These are phyloP conservation scores for Calephelis perditalis DNA, from an alignment of 2,888 invertebrate genomes.

Conservation along the genomic window DNA sequence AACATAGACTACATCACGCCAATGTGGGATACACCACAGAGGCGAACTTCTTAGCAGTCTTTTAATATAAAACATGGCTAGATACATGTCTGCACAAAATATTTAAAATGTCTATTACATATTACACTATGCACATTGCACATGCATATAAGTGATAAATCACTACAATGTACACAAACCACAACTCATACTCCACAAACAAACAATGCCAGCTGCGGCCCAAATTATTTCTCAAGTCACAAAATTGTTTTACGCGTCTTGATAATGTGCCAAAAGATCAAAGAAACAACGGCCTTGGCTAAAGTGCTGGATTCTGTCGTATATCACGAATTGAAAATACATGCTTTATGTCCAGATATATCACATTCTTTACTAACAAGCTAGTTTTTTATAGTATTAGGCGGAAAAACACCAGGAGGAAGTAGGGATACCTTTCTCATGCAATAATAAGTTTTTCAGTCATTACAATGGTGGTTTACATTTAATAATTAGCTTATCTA, in stretches of 20 bases:
- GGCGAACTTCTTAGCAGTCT: no score
- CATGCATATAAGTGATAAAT: slow-evolving; percentile 1
- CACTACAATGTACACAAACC: slow-evolving; percentile 7
- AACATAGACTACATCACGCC: no score
- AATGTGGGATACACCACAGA: no score
- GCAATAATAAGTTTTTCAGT: no score
- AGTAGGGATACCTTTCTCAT: no score
- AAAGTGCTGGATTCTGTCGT: slow-evolving; percentile 15
- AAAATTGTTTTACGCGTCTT: slow-evolving; percentile 17
- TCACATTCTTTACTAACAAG: no score
- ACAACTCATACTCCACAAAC: slow-evolving; percentile 15
- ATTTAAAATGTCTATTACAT: background rate
- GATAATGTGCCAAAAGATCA: slow-evolving; percentile 22
- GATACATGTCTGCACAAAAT: background rate
- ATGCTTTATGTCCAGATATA: no score
- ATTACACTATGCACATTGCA: slow-evolving; percentile 1
- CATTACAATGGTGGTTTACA: no score
- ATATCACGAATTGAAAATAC: slow-evolving; percentile 16
- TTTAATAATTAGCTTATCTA: no score
- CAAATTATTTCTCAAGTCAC: slow-evolving; percentile 18
- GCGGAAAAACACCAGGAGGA: no score
- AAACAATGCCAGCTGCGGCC: slow-evolving; percentile 16
- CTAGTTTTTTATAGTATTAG: no score
- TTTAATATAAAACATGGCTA: no score
- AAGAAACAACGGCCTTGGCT: slow-evolving; percentile 19